Percentiles rank a stretch among this genome's conserved stretches.
Conservation (phyloP, 37 sponge, comb jelly and placozoan genomes). For the Chondrilla cf. caribensis region DNA sequence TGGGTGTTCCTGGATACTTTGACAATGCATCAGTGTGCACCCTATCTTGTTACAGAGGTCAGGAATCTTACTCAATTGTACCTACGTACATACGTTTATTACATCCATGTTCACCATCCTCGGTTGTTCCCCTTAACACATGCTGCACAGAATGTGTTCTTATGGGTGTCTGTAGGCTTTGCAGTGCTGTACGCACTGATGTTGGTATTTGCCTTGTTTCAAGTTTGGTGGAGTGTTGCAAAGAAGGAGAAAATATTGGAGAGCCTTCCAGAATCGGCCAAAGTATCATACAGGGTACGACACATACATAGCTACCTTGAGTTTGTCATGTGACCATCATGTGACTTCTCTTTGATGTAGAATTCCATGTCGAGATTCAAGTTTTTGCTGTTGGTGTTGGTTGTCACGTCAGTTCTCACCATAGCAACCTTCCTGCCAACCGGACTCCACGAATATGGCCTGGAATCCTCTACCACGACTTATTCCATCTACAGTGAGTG, state of each 20-base stretch:
- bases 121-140: background rate
- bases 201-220: background rate
- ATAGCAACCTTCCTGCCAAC: conserved; percentile 21
- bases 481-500: conserved; percentile 14
- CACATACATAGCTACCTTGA: background rate
- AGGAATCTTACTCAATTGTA: too few relatives aligned
- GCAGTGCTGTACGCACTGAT: conserved; percentile 11
- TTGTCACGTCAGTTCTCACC: conserved; percentile 1
- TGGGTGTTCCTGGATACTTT: background rate
- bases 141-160: background rate
- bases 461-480: background rate
- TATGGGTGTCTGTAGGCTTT: background rate
- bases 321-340: conserved; percentile 7
- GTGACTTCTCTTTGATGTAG: background rate
- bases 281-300: background rate
- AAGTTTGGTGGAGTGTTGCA: conserved; percentile 13
- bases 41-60: background rate
- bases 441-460: conserved; percentile 4
- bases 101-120: background rate
- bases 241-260: conserved; percentile 21
- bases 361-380: conserved; percentile 19
- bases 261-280: background rate
- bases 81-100: too few relatives aligned
- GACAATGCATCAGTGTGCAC: background rate
- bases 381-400: conserved; percentile 4